Evolutionary conservation across 2,888 invertebrate genomes (phyloP).

Genomic region (Sinohyriopsis cumingii): DNA sequence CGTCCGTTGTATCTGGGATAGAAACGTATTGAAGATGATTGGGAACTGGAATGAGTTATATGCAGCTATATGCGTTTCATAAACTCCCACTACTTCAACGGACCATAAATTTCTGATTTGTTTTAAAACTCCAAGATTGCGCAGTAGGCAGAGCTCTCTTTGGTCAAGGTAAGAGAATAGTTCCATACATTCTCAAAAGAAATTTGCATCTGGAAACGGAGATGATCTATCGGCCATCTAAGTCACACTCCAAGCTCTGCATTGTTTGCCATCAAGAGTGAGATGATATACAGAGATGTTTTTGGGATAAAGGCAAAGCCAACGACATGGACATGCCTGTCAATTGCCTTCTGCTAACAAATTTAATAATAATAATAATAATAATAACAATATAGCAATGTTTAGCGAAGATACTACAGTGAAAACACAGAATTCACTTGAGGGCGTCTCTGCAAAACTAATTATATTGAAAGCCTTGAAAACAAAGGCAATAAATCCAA

Average conservation of each 20-base stretch:
- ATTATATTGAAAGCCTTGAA: too few species aligned
- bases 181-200: conserved; percentile 50
- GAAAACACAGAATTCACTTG: too few species aligned
- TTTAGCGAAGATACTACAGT: too few species aligned
- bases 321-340: conserved; percentile 74
- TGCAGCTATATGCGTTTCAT: conserved; percentile 23
- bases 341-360: conserved; percentile 68
- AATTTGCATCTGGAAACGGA: conserved; percentile 12
- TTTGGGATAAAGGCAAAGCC: conserved; percentile 73
- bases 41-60: conserved; percentile 35
- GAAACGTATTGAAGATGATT: conserved; percentile 32
- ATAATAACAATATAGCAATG: too few species aligned
- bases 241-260: too few species aligned
- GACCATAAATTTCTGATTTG: conserved; percentile 42
- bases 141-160: conserved; percentile 46
- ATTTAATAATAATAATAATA: conserved; percentile 38
- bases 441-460: too few species aligned
- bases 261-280: conserved; percentile 34
- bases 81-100: conserved; percentile 30
- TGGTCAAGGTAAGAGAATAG: conserved; percentile 66
- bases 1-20: conserved; percentile 41
- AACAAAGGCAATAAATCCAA: too few species aligned
- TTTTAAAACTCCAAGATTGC: conserved; percentile 43
- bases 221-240: conserved; percentile 28
- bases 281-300: conserved; percentile 58